A percentile compares a stretch with the other conserved stretches of the same genome.
Conservation (phyloP, 1,140 invertebrate genomes). For the Araneus ventricosus region DNA sequence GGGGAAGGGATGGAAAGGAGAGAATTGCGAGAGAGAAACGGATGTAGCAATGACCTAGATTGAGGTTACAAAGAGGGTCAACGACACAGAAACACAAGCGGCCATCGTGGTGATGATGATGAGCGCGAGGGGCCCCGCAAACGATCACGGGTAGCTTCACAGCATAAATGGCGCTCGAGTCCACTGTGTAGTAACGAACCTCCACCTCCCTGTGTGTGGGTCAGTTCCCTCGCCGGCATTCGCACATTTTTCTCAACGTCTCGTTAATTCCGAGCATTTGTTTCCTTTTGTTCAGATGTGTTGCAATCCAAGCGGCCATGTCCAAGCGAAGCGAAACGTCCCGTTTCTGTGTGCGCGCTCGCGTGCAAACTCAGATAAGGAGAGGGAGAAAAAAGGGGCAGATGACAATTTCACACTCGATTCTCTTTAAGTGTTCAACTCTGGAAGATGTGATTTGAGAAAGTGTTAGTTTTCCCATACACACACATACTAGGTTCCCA, state of each 20-base stretch:
- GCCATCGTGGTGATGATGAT: conserved; percentile 54
- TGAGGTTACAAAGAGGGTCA: conserved; percentile 68
- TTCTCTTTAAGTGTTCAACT: background rate
- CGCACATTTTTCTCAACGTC: conserved; percentile 26
- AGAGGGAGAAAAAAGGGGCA: background rate
- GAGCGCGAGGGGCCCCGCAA: conserved; percentile 41
- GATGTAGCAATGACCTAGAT: conserved; percentile 74
- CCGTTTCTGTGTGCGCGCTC: background rate
- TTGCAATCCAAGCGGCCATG: conserved; percentile 40
- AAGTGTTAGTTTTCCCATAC: background rate
- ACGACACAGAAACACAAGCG: conserved; percentile 60
- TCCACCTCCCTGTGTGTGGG: conserved; percentile 23
- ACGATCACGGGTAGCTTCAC: conserved; percentile 55
- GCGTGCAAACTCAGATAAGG: background rate
- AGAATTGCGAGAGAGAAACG: conserved; percentile 39
- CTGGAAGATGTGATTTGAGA: background rate
- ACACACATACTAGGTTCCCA: background rate
- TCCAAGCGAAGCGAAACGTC: conserved; percentile 21
- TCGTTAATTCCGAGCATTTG: conserved; percentile 49
- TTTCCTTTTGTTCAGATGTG: conserved; percentile 42
- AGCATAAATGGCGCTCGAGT: conserved; percentile 21
- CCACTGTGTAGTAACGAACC: background rate
- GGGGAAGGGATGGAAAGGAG: background rate
- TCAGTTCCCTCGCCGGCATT: conserved; percentile 39
- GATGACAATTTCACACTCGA: conserved; percentile 16